These are phyloP conservation scores for Carabus problematicus DNA, from an alignment of 2,888 invertebrate species.

Conservation along the genomic window DNA sequence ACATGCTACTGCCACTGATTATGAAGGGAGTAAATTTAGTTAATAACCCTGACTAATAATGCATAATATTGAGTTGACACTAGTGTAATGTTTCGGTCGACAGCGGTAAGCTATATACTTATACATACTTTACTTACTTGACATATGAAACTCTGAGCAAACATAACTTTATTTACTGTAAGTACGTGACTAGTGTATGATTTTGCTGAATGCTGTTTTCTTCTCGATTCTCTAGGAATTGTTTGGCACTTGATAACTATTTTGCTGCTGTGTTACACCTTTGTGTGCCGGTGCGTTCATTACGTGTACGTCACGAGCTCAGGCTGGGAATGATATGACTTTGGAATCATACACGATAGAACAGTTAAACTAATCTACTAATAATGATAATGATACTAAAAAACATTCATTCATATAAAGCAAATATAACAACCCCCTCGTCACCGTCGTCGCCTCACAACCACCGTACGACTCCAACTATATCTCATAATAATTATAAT, in stretches of 20 bases:
- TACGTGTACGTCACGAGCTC: constrained; percentile 37
- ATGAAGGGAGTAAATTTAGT: neutral
- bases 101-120: constrained; percentile 20
- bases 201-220: constrained; percentile 41
- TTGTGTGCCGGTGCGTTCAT: constrained; percentile 41
- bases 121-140: neutral
- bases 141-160: no score
- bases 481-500: neutral
- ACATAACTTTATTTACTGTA: constrained; percentile 32
- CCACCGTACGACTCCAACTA: neutral
- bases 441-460: no score
- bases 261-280: constrained; percentile 37
- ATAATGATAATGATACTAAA: constrained; percentile 7
- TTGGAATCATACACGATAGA: constrained; percentile 26
- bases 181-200: constrained; percentile 36
- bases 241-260: constrained; percentile 42
- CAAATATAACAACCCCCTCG: no score
- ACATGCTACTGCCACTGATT: neutral
- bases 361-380: neutral
- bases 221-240: constrained; percentile 41
- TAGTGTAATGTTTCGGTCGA: neutral
- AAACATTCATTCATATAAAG: no score
- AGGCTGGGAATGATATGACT: constrained; percentile 43
- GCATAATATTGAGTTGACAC: neutral
- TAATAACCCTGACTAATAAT: neutral